phyloP scores from a whole-genome alignment of 2,888 invertebrate species.

The Drosophila sordidapex region DNA sequence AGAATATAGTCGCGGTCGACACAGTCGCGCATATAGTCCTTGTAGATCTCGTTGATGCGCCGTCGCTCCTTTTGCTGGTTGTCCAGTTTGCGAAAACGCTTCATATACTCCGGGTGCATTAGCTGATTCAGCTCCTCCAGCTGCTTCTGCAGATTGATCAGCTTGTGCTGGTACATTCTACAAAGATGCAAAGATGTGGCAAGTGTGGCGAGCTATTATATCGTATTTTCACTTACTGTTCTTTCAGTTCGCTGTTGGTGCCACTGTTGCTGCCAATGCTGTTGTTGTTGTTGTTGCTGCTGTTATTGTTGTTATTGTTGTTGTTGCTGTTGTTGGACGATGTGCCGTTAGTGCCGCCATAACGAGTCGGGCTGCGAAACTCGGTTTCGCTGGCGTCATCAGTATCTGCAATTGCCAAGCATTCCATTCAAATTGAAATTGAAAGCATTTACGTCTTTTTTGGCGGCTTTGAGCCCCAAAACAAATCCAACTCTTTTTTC shows the following conservation, averaged over 20 bases:
- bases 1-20: conserved; percentile 94
- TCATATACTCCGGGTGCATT: conserved; percentile 93
- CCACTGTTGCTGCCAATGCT: conserved; percentile 77
- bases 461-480: conserved; percentile 1
- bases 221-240: conserved; percentile 80
- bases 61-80: conserved; percentile 92
- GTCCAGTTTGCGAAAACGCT: conserved; percentile 92
- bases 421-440: conserved; percentile 25
- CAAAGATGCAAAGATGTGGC: neutral
- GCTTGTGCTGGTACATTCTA: conserved; percentile 95
- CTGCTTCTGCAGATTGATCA: conserved; percentile 94
- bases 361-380: conserved; percentile 87
- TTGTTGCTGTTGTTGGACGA: conserved; percentile 59
- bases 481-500: conserved; percentile 10
- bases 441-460: conserved; percentile 13
- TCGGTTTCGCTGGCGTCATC: conserved; percentile 99
- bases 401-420: conserved; percentile 88
- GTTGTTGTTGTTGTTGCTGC: conserved; percentile 23
- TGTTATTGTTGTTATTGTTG: conserved; percentile 14
- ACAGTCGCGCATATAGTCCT: conserved; percentile 93
- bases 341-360: conserved; percentile 69
- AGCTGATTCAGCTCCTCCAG: conserved; percentile 94
- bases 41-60: conserved; percentile 90
- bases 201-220: neutral
- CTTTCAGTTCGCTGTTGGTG: conserved; percentile 84